phyloP scores from a whole-genome alignment of 2,888 invertebrate species.

The Argyresthia albistria region DNA sequence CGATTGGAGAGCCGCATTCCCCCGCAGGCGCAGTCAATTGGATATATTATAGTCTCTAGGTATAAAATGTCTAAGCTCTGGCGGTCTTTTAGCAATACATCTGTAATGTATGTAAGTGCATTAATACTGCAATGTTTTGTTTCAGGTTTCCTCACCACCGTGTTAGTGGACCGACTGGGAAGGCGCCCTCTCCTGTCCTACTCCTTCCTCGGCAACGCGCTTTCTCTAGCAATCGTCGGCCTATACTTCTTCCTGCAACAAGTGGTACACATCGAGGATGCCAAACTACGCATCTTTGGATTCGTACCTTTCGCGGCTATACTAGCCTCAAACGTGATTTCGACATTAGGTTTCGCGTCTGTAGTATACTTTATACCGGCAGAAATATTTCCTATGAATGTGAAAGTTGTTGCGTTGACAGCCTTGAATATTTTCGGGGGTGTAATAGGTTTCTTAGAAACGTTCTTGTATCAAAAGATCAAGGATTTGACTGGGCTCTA shows the following conservation, averaged over 20 bases:
- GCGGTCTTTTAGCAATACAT: no score
- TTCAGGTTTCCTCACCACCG: slow-evolving; percentile 43
- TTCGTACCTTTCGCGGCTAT: slow-evolving; percentile 52
- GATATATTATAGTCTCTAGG: no score
- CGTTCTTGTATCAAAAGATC: slow-evolving; percentile 62
- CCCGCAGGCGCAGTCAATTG: no score
- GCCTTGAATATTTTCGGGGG: slow-evolving; percentile 55
- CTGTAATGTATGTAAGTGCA: not conserved
- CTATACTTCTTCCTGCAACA: slow-evolving; percentile 46
- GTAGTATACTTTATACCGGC: slow-evolving; percentile 59
- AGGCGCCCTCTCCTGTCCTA: slow-evolving; percentile 55
- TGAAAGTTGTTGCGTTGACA: slow-evolving; percentile 66
- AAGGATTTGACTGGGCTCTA: slow-evolving; percentile 54
- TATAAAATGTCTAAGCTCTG: no score
- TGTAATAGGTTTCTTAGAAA: slow-evolving; percentile 52
- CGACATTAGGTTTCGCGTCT: slow-evolving; percentile 55
- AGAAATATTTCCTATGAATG: slow-evolving; percentile 70
- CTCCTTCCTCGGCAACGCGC: slow-evolving; percentile 38
- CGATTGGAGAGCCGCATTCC: no score
- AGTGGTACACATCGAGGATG: slow-evolving; percentile 23
- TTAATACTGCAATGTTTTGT: slow-evolving; percentile 9
- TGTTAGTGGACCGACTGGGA: slow-evolving; percentile 44
- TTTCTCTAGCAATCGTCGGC: slow-evolving; percentile 25
- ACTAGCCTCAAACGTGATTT: slow-evolving; percentile 27
- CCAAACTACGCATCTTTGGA: slow-evolving; percentile 27